Base-by-base conservation (phyloP, 2,888 invertebrate species). In the Epistrophe grossulariae region DNA sequence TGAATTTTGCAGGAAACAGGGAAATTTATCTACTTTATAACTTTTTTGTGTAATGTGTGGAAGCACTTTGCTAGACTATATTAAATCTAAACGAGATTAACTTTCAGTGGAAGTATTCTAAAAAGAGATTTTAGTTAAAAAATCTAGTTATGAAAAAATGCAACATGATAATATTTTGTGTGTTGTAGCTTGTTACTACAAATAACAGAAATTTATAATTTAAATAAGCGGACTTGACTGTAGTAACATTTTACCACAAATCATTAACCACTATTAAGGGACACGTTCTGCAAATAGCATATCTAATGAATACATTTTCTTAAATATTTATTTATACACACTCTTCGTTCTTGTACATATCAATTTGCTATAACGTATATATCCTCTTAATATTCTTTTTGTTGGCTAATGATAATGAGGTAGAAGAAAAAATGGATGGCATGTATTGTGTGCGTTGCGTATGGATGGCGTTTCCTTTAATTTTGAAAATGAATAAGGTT, bases 251-350 rank as follows among this genome's bases (percentile, higher is more conserved):
- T 24, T 28, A 50, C 24, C 28, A n/a, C 24, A 52, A 40, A 70
- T 9, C 52, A 50, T 68, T 35, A 52, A 8, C n/a, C 52, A 71
- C 55, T 31, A 48, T 19, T 1, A 15, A 19, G 13, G n/a, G 24
- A 79, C 72, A 79, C 72, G 79, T 72, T 72, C 71, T 15, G 13
- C 62, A 52, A 72, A 57, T 48, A 62, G 9, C 38, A 71, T 73
- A 28, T 24, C 52, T 70, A 38, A 72, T 64, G 68, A 62, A 70
- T 68, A 74, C 40, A 70, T 55, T 55, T 70, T 38, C 38, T 38
- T 64, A 70, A 71, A 71, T 64, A 77, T 28, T 40, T 62, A 35
- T 24, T 17, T 45, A 31, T 62, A 28, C 64, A 73, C 11, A 19
- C 35, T 38, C 52, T 17, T 52, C 15, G 13, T 28, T 28, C 17